Evolutionary conservation across 2,888 invertebrate genomes (phyloP).

Genomic region (Rhaphigaster nebulosa): DNA sequence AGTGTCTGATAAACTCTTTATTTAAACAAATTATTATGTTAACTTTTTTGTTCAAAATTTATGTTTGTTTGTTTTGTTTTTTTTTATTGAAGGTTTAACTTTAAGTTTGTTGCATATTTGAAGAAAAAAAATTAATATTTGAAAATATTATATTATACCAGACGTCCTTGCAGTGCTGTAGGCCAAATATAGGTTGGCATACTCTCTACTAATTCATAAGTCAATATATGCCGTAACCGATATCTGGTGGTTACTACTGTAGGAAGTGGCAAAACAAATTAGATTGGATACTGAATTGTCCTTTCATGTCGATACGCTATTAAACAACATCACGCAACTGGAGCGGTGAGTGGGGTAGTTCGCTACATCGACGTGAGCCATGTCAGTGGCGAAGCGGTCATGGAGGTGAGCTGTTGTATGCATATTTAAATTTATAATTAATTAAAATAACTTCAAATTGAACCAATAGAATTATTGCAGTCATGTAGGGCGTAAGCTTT

Average conservation of each 20-base stretch:
- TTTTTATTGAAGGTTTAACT: too few relatives aligned
- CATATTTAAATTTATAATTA: background rate
- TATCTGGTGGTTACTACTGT: background rate
- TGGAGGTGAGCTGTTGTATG: background rate
- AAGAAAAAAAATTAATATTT: too few relatives aligned
- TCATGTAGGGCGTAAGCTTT: too few relatives aligned
- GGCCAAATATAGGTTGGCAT: background rate
- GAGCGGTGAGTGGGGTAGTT: background rate
- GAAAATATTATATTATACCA: background rate
- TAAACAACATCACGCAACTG: background rate
- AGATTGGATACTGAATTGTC: background rate
- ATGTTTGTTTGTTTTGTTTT: too few relatives aligned
- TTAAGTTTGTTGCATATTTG: too few relatives aligned
- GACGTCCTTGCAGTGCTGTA: background rate
- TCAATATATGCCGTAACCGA: background rate
- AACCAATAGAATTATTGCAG: too few relatives aligned
- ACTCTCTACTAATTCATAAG: background rate
- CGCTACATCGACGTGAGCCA: background rate
- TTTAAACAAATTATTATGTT: too few relatives aligned
- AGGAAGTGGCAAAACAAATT: background rate
- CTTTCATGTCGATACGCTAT: background rate
- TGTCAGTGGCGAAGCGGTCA: background rate
- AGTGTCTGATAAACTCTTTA: too few relatives aligned
- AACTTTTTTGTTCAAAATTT: too few relatives aligned
- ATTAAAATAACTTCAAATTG: too few relatives aligned